A percentile compares a stretch with the other conserved stretches of the same genome.
Evolutionary conservation across 2,888 invertebrate genomes (phyloP).

Genomic region (Pammene aurita): DNA sequence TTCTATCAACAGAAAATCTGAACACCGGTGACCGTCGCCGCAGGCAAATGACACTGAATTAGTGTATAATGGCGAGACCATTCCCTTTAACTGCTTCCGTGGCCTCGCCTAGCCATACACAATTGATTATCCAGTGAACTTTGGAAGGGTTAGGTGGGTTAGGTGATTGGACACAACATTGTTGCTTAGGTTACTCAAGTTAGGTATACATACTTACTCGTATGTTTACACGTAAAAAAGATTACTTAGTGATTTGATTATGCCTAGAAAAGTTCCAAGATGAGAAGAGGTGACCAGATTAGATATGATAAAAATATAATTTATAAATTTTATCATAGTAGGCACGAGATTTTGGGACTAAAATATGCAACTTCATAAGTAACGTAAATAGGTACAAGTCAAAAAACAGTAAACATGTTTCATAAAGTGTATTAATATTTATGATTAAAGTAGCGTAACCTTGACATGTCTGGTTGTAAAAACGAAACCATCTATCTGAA

Average conservation of each 20-base stretch:
- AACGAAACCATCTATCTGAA: background rate
- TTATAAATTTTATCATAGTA: no score
- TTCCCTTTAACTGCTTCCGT: constrained; percentile 42
- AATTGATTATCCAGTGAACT: constrained; percentile 39
- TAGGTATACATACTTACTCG: no score
- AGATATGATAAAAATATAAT: no score
- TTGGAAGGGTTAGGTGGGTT: constrained; percentile 38
- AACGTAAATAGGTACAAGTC: no score
- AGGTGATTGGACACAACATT: constrained; percentile 30
- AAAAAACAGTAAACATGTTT: no score
- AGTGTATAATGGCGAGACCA: constrained; percentile 42
- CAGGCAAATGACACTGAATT: constrained; percentile 42
- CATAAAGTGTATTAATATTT: no score
- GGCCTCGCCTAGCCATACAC: constrained; percentile 42
- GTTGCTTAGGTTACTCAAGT: background rate
- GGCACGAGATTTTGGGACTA: no score
- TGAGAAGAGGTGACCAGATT: no score
- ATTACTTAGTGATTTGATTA: no score
- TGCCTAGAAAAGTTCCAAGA: no score
- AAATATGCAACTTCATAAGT: no score
- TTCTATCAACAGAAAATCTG: constrained; percentile 42
- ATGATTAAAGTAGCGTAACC: background rate
- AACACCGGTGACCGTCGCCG: constrained; percentile 40
- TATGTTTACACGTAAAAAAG: no score
- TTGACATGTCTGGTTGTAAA: background rate